These are phyloP conservation scores for Ailuropoda melanoleuca DNA, from an alignment of 2,113 vertebrate species.

Conservation along the genomic window DNA sequence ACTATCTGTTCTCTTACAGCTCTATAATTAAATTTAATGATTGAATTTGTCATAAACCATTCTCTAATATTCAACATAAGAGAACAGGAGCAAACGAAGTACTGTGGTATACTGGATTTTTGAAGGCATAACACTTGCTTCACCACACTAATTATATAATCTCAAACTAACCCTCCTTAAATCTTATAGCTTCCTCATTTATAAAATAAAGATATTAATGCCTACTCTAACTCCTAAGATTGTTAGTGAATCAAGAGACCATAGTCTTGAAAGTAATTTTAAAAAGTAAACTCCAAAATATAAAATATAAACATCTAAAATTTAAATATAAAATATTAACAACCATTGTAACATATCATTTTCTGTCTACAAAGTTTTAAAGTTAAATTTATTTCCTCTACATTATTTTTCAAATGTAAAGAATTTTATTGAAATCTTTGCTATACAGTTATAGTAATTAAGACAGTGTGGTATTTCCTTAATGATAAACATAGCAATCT, in stretches of 20 bases:
- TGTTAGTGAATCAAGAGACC: constrained; percentile 2
- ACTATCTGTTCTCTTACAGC: background rate
- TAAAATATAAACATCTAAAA: constrained; percentile 14
- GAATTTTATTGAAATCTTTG: constrained; percentile 3
- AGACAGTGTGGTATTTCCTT: background rate
- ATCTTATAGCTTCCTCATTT: background rate
- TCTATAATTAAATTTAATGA: background rate
- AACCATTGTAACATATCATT: background rate
- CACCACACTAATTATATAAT: background rate
- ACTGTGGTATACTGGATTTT: background rate
- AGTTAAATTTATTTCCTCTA: constrained; percentile 3
- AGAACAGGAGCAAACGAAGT: background rate
- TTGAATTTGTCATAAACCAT: background rate
- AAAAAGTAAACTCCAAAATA: constrained; percentile 39
- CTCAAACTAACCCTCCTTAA: background rate
- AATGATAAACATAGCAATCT: background rate
- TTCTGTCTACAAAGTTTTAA: constrained; percentile 18
- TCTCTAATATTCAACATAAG: background rate
- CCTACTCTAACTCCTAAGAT: constrained; percentile 29
- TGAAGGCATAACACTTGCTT: background rate
- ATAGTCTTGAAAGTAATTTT: background rate
- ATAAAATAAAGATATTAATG: background rate
- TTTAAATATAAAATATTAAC: constrained; percentile 21
- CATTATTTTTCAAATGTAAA: constrained; percentile 21
- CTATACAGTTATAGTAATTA: background rate